Conservation (phyloP, 1,140 invertebrate genomes). For the Pararge aegeria region DNA sequence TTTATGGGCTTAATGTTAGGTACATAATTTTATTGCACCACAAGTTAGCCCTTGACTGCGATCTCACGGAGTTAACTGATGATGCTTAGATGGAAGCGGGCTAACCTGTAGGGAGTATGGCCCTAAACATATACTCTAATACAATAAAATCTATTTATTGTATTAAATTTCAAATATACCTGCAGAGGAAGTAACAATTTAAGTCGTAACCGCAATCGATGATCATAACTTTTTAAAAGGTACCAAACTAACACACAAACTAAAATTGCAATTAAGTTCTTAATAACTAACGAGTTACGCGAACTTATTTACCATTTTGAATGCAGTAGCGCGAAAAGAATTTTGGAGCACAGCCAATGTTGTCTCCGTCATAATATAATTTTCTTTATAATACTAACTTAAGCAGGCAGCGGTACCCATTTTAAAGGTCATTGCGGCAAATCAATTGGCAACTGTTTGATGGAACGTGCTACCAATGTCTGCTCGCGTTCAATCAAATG, state of each 20-base stretch:
- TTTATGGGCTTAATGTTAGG: too few species aligned
- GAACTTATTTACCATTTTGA: constrained; percentile 11
- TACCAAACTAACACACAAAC: not conserved
- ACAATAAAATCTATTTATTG: too few species aligned
- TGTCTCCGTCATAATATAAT: constrained; percentile 27
- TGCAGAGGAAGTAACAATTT: too few species aligned
- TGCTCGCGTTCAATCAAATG: constrained; percentile 8
- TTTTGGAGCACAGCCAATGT: constrained; percentile 28
- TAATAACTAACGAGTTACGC: constrained; percentile 5
- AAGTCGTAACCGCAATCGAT: too few species aligned
- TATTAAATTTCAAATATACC: too few species aligned
- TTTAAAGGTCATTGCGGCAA: constrained; percentile 30
- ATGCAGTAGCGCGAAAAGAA: constrained; percentile 20
- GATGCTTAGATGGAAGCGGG: too few species aligned
- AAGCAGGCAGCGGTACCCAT: constrained; percentile 25
- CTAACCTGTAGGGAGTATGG: too few species aligned
- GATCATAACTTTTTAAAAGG: too few species aligned
- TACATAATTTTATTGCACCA: too few species aligned
- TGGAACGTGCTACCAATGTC: constrained; percentile 28
- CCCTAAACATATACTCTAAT: too few species aligned
- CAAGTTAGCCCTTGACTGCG: too few species aligned
- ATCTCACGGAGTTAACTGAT: too few species aligned
- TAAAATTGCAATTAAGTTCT: not conserved
- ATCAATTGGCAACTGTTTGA: constrained; percentile 25
- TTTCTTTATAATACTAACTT: constrained; percentile 26